phyloP scores from a whole-genome alignment of 2,113 vertebrate species.

The Solea senegalensis region DNA sequence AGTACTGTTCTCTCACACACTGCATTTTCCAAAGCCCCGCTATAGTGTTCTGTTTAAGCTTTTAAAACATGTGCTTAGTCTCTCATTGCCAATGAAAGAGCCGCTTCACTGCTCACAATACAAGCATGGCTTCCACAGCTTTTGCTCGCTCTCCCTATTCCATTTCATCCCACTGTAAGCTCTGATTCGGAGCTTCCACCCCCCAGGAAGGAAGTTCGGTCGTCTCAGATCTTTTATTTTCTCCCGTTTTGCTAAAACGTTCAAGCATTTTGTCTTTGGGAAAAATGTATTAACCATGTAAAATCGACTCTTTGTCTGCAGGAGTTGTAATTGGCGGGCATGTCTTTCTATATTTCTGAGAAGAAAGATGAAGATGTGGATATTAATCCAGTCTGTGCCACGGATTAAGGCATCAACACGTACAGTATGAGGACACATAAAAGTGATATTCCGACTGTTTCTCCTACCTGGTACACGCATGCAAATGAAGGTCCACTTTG shows the following conservation, averaged over 20 bases:
- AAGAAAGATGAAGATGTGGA: too few relatives aligned
- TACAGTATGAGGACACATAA: neutral
- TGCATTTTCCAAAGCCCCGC: constrained; percentile 7
- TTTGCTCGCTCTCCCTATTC: constrained; percentile 22
- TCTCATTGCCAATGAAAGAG: constrained; percentile 31
- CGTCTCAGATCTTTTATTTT: constrained; percentile 7
- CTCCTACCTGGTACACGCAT: neutral
- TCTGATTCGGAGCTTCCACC: constrained; percentile 11
- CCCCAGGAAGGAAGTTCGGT: constrained; percentile 13
- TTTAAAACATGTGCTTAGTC: constrained; percentile 21
- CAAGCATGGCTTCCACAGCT: constrained; percentile 13
- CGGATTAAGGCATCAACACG: neutral
- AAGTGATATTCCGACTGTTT: too few relatives aligned
- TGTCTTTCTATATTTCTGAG: neutral
- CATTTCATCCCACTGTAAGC: constrained; percentile 28
- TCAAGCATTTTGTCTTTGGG: neutral
- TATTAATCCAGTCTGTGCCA: neutral
- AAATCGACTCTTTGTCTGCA: neutral
- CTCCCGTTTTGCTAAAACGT: constrained; percentile 15
- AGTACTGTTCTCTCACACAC: neutral
- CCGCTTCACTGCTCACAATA: constrained; percentile 27
- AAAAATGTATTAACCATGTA: neutral
- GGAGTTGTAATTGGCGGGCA: neutral
- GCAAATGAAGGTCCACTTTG: neutral
- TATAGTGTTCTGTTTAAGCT: constrained; percentile 36